phyloP scores from a whole-genome alignment of 2,113 vertebrate genomes.

The Colius striatus region DNA sequence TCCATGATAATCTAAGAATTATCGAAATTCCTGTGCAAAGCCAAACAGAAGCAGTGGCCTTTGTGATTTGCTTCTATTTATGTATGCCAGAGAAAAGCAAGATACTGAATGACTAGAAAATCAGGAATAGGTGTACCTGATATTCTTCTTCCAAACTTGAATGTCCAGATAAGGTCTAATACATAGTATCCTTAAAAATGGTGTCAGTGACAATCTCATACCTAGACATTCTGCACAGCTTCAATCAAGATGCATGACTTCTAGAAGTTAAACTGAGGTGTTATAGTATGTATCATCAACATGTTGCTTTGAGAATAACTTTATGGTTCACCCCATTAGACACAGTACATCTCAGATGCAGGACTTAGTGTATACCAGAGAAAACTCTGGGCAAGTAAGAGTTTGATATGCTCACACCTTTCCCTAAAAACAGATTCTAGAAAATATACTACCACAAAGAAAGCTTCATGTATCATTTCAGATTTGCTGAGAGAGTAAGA shows the following conservation, averaged over 20 bases:
- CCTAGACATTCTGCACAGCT: neutral
- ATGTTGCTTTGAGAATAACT: neutral
- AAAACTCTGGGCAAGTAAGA: neutral
- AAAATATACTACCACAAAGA: neutral
- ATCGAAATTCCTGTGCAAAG: neutral
- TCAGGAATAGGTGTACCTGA: neutral
- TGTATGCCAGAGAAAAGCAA: neutral
- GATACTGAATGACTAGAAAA: neutral
- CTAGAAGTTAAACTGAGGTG: neutral
- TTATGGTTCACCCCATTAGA: neutral
- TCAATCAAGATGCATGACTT: neutral
- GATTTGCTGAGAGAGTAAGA: neutral
- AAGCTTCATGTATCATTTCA: neutral
- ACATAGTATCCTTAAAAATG: neutral
- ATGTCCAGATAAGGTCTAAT: neutral
- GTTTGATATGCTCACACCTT: neutral
- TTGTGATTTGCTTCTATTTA: neutral
- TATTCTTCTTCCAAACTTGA: neutral
- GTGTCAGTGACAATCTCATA: neutral
- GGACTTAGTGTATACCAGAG: neutral
- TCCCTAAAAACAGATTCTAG: neutral
- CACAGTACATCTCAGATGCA: neutral
- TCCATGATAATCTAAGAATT: neutral
- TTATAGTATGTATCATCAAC: neutral
- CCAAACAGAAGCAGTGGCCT: neutral